Percentiles rank a stretch among this genome's conserved stretches.
These are phyloP conservation scores for Drosophila ustulata DNA, from an alignment of 2,888 invertebrate genomes.

Conservation along the genomic window DNA sequence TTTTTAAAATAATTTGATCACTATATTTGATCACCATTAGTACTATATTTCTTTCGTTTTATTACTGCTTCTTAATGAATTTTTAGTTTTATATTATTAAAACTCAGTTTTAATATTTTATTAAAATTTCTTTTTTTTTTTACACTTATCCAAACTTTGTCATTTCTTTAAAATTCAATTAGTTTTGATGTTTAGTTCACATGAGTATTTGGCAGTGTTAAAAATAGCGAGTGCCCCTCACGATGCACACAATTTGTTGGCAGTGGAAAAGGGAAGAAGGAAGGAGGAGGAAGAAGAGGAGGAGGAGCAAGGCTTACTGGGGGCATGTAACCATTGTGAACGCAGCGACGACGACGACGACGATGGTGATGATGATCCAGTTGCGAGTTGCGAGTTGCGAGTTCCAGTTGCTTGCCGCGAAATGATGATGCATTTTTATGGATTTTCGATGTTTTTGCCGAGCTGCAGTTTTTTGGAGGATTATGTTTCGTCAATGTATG, in stretches of 20 bases:
- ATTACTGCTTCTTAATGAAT: too few species aligned
- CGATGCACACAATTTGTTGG: conserved; percentile 5
- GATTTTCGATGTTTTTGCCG: conserved; percentile 84
- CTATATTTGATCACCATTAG: too few species aligned
- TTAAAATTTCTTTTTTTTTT: too few species aligned
- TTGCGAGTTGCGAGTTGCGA: conserved; percentile 31
- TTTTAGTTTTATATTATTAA: too few species aligned
- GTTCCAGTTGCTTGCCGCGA: conserved; percentile 49
- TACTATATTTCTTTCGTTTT: too few species aligned
- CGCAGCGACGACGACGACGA: conserved; percentile 9
- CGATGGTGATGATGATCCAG: conserved; percentile 64
- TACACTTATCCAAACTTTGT: too few species aligned
- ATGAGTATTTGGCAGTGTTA: neutral
- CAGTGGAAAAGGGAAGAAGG: neutral
- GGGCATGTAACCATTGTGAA: conserved; percentile 22
- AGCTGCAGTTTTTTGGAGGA: conserved; percentile 62
- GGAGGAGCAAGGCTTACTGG: neutral
- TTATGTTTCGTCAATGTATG: conserved; percentile 68
- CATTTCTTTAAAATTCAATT: too few species aligned
- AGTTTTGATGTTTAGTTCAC: neutral
- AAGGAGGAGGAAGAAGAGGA: neutral
- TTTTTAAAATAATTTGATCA: neutral
- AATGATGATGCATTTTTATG: conserved; percentile 85
- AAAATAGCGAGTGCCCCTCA: conserved; percentile 40
- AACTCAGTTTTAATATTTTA: too few species aligned